These are phyloP conservation scores for Cynopterus brachyotis DNA, from an alignment of 2,113 vertebrate species.

Conservation along the genomic window DNA sequence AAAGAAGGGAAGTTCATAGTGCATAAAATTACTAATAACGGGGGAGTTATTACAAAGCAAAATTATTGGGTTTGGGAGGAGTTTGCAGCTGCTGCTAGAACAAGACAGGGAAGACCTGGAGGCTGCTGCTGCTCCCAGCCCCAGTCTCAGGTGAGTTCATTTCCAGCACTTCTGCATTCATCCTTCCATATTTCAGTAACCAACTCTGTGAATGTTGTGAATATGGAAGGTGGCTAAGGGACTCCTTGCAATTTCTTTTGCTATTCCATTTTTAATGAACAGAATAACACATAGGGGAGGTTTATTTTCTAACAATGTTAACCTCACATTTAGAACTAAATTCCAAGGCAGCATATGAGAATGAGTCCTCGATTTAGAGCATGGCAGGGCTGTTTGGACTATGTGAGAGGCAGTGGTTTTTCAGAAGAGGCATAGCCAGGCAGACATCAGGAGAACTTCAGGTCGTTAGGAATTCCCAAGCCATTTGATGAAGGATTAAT, in stretches of 20 bases:
- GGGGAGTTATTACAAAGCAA: not conserved
- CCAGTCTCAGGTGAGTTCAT: fast-evolving
- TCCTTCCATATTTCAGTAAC: not conserved
- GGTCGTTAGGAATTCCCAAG: not conserved
- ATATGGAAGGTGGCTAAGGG: not conserved
- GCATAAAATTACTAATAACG: not conserved
- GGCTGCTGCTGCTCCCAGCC: not conserved
- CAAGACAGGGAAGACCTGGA: not conserved
- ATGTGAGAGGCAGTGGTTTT: not conserved
- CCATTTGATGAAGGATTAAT: not conserved
- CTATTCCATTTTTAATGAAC: conserved; percentile 23
- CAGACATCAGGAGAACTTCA: not conserved
- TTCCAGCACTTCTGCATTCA: not conserved
- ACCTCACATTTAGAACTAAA: not conserved
- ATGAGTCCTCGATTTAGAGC: not conserved
- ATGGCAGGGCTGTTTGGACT: not conserved
- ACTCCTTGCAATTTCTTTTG: not conserved
- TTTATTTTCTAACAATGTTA: not conserved
- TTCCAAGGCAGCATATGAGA: not conserved
- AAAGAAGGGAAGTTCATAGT: not conserved
- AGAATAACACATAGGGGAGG: not conserved
- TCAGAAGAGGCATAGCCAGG: not conserved
- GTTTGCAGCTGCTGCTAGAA: not conserved
- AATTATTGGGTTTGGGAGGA: not conserved
- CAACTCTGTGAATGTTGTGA: not conserved